Base-by-base conservation (phyloP, 1,140 invertebrate genomes). In the Drosophila albomicans region DNA sequence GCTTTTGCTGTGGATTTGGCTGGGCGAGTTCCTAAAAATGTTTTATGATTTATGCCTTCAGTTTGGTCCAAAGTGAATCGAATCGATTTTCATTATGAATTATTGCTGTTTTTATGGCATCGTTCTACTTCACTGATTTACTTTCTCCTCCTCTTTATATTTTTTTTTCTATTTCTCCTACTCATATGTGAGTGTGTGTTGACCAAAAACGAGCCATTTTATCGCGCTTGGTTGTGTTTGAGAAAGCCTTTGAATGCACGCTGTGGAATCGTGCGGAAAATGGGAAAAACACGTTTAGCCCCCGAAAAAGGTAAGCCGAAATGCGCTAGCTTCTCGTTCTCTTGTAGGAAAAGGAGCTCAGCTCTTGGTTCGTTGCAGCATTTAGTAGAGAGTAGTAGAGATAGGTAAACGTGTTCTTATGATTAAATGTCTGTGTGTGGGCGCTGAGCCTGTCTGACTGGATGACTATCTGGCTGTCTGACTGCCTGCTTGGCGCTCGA, bases 1-100 rank as follows among this genome's bases (percentile, higher is more conserved):
- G 76, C 76, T 70, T 48, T 56, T 52, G 28, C 59, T 32, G 66
- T 43, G 49, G 76, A 72, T 70, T 48, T 56, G 59, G 43, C 59
- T 32, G 66, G 48, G 49, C 59, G 46, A 69, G 65, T 78, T 62
- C 46, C 77, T 76, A 71, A 75, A 79, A 79, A 72, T 67, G 32
- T 51, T 57, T 38, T 63, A 75, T 80, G 78, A 75, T 80, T 80
- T 78, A 80, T 80, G 65, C 75, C 66, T 66, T 65, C 51, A 46
- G 64, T 61, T 70, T 66, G 43, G 75, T 62, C 72, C 71, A 81
- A 81, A 79, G 76, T 79, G 79, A 79, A 79, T 79, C 66, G 76
- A 81, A 81, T 81, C 79, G 79, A 81, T 81, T 81, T 81, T 81
- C 74, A 80, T 80, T 80, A 79, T 81, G 79, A 81, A 81, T 79